A percentile compares a stretch with the other conserved stretches of the same genome.
Conservation (phyloP, 2,888 invertebrate genomes). For the Polia nebulosa region DNA sequence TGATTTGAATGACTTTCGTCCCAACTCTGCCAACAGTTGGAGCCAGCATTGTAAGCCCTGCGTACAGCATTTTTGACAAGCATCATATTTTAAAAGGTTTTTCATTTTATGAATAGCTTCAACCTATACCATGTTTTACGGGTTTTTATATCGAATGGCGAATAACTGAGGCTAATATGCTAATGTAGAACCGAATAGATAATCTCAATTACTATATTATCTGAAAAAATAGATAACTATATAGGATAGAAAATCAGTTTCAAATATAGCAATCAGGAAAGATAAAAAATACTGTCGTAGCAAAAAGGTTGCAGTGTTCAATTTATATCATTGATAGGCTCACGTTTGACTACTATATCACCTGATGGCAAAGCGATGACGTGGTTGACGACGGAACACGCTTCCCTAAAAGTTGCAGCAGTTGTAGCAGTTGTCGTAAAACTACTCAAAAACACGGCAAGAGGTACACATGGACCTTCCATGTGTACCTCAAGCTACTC, state of each 20-base stretch:
- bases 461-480: too few relatives aligned
- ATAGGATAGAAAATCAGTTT: slow-evolving; percentile 5
- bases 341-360: too few relatives aligned
- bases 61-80: slow-evolving; percentile 42
- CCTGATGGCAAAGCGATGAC: too few relatives aligned
- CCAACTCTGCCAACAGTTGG: slow-evolving; percentile 13
- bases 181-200: slow-evolving; percentile 4
- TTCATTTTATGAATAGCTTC: slow-evolving; percentile 24
- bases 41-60: slow-evolving; percentile 5
- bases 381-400: too few relatives aligned
- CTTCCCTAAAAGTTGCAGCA: too few relatives aligned
- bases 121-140: slow-evolving; percentile 21
- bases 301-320: slow-evolving; percentile 1
- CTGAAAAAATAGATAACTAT: background rate
- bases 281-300: background rate
- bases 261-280: background rate
- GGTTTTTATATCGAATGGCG: slow-evolving; percentile 21
- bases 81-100: slow-evolving; percentile 42
- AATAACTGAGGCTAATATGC: slow-evolving; percentile 7
- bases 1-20: slow-evolving; percentile 3
- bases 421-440: too few relatives aligned
- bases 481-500: background rate
- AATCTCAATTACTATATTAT: background rate
- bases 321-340: too few relatives aligned
- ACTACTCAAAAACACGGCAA: slow-evolving; percentile 3